phyloP scores from a whole-genome alignment of 2,113 vertebrate species.

The Anser brachyrhynchus region DNA sequence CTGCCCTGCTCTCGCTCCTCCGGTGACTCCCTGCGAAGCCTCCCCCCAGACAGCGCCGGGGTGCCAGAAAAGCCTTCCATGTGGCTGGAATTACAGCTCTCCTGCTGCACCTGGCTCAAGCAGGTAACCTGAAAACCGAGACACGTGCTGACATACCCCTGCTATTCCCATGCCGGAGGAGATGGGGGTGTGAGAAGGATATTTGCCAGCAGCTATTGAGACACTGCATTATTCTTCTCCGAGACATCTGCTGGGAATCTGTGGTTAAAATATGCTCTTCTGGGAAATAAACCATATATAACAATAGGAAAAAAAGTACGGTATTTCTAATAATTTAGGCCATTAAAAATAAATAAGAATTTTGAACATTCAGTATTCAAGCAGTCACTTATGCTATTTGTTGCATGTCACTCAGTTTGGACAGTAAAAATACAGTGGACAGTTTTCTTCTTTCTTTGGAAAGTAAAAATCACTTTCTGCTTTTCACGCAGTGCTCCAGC shows the following conservation, averaged over 20 bases:
- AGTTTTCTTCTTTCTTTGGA: background rate
- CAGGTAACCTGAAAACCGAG: slow-evolving; percentile 36
- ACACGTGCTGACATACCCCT: background rate
- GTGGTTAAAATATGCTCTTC: slow-evolving; percentile 15
- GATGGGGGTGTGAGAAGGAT: background rate
- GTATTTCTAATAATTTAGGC: background rate
- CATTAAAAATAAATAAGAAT: background rate
- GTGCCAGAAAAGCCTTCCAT: slow-evolving; percentile 21
- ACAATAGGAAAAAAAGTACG: background rate
- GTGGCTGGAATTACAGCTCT: background rate
- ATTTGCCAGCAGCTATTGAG: background rate
- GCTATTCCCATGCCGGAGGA: background rate
- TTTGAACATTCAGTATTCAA: background rate
- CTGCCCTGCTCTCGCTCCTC: slow-evolving; percentile 13
- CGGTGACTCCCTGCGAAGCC: background rate
- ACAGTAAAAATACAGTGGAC: background rate
- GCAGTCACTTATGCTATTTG: background rate
- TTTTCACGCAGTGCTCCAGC: background rate
- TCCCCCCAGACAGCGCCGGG: background rate
- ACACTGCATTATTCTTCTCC: slow-evolving; percentile 29
- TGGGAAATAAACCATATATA: slow-evolving; percentile 34
- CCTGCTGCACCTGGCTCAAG: background rate
- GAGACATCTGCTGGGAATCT: slow-evolving; percentile 23
- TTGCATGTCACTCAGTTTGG: background rate
- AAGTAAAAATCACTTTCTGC: background rate